These are phyloP conservation scores for Acanthoscelides obtectus DNA, from an alignment of 2,888 invertebrate species.

Conservation along the genomic window DNA sequence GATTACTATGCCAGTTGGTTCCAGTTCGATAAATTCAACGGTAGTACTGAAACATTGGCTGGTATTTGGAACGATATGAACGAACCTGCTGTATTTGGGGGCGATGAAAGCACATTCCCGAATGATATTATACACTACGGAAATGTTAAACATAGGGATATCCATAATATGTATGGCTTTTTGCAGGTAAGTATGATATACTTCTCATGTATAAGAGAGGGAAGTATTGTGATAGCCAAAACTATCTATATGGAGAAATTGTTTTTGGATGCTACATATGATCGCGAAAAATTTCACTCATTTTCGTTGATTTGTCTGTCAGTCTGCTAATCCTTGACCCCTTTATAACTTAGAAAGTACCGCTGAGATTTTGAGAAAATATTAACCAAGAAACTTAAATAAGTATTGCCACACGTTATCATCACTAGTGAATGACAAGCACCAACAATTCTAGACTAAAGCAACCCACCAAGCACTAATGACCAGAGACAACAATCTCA, in stretches of 20 bases:
- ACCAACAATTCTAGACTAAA: slow-evolving; percentile 49
- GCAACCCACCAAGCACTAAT: slow-evolving; percentile 58
- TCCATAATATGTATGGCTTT: slow-evolving; percentile 91
- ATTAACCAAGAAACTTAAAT: too few relatives aligned
- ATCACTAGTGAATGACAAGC: too few relatives aligned
- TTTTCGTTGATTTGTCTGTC: too few relatives aligned
- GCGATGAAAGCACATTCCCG: slow-evolving; percentile 80
- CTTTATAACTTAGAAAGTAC: too few relatives aligned
- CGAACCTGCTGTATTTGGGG: slow-evolving; percentile 93
- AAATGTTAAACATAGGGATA: slow-evolving; percentile 78
- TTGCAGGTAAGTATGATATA: slow-evolving; percentile 34
- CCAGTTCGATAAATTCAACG: slow-evolving; percentile 58
- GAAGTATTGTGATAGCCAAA: too few relatives aligned
- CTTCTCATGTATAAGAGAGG: too few relatives aligned
- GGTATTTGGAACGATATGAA: slow-evolving; percentile 98
- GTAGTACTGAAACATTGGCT: slow-evolving; percentile 58
- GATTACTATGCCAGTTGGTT: slow-evolving; percentile 66
- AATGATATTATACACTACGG: slow-evolving; percentile 82
- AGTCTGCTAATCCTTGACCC: too few relatives aligned
- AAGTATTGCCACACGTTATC: too few relatives aligned
- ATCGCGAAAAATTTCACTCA: too few relatives aligned
- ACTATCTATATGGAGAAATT: too few relatives aligned
- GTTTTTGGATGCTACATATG: too few relatives aligned
- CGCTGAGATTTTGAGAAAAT: too few relatives aligned
- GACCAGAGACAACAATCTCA: slow-evolving; percentile 52